A percentile compares a stretch with the other conserved stretches of the same genome.
These are phyloP conservation scores for Pterois miles DNA, from an alignment of 2,797 vertebrate species.

Conservation along the genomic window DNA sequence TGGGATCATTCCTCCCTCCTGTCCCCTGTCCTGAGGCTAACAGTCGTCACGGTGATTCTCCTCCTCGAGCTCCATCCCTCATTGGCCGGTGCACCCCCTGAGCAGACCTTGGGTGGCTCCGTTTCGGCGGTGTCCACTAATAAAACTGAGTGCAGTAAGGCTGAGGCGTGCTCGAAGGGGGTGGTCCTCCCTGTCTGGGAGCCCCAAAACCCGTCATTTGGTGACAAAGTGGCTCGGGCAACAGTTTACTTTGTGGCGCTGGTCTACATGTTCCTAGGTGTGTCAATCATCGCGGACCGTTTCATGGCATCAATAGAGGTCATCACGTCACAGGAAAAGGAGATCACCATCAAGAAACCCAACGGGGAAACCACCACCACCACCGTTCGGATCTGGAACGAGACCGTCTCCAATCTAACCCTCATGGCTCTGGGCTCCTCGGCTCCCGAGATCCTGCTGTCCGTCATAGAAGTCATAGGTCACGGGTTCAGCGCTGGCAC, in stretches of 20 bases:
- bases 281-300: constrained; percentile 98
- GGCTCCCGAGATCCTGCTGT: constrained; percentile 96
- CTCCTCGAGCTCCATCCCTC: constrained; percentile 80
- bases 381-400: constrained; percentile 98
- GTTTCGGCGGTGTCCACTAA: constrained; percentile 77
- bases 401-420: constrained; percentile 98
- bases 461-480: constrained; percentile 95
- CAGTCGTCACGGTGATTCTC: constrained; percentile 81
- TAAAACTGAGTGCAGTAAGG: constrained; percentile 85
- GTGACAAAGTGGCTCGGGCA: constrained; percentile 97
- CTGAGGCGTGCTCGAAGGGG: constrained; percentile 86
- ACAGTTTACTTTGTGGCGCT: constrained; percentile 98
- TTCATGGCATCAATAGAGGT: constrained; percentile 99
- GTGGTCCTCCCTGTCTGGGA: constrained; percentile 96
- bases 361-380: constrained; percentile 97
- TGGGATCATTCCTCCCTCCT: constrained; percentile 67
- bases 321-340: constrained; percentile 98
- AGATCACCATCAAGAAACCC: constrained; percentile 98
- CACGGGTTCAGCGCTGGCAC: constrained; percentile 92
- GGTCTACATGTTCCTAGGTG: constrained; percentile 98
- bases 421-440: constrained; percentile 98
- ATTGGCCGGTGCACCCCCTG: constrained; percentile 73
- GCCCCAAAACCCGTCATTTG: constrained; percentile 94
- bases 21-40: constrained; percentile 81
- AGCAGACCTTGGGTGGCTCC: constrained; percentile 72